Evolutionary conservation across 2,113 vertebrate species (phyloP), one percentile per base, ranked within the genome.

Genomic region (Lontra canadensis): DNA sequence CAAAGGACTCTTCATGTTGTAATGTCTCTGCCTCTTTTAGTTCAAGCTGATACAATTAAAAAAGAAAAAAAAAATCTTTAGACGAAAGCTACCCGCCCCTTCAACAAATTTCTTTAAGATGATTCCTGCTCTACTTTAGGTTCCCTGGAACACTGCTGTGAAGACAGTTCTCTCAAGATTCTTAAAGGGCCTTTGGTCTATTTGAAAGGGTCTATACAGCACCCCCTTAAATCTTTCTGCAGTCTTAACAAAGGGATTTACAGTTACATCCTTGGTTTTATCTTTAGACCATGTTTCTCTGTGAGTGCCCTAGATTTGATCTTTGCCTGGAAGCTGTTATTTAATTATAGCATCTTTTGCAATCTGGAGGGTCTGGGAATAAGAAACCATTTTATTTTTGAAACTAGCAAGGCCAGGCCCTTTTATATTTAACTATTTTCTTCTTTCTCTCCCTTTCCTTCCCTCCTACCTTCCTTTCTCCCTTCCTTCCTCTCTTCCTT

Each of bases 291-390:
- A 79, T 94, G 71, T 93, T 93, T 96, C 95, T 96, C 92, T 94
- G 57, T 89, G 31, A 86, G n/a, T 98, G 92, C 69, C 90, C 92
- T 96, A 94, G 90, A 97, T 97, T 92, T 97, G 93, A 96, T 97
- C 87, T 97, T 92, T 97, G 79, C 74, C 96, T 88, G 86, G 90
- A 96, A 95, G 83, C 82, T 96, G 74, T 93, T 94, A 90, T 82
- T 97, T 97, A 97, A 96, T 97, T 95, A 96, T 95, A 96, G 92
- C 39, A 94, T 89, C 52, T 86, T 96, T 95, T 94, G 39, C 92
- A 95, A 96, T 93, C 82, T 86, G 44, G 10, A 92, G 52, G 47
- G 55, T 88, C 73, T 90, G n/a, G 34, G 61, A 96, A 83, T 94
- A 82, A 96, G 87, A 82, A 78, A 63, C 0, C 1, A 88, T 44